These are phyloP conservation scores for Ceuthmochares aereus DNA, from an alignment of 2,113 vertebrate genomes.

Conservation along the genomic window DNA sequence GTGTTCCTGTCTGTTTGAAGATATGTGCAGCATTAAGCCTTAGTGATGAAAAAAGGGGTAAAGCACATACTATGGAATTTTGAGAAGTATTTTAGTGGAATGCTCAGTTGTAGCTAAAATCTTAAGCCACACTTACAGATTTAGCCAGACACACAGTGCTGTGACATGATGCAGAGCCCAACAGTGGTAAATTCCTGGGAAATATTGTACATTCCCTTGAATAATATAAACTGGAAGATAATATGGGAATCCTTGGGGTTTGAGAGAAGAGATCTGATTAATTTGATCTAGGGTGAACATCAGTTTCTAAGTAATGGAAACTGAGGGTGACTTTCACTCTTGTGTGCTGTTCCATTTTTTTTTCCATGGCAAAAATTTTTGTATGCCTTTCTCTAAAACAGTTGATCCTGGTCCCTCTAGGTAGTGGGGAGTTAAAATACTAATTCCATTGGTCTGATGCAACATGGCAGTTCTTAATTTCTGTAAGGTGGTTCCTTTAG, in stretches of 20 bases:
- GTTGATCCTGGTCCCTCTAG: background rate
- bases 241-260: background rate
- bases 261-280: background rate
- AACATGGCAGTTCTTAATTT: background rate
- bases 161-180: background rate
- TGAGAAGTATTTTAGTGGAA: background rate
- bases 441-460: background rate
- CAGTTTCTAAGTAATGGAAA: background rate
- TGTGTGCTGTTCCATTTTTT: background rate
- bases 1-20: background rate
- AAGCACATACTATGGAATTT: background rate
- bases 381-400: background rate
- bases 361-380: background rate
- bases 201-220: background rate
- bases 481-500: background rate
- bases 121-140: background rate
- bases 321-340: background rate
- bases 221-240: background rate
- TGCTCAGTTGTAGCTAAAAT: background rate
- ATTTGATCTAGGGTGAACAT: background rate
- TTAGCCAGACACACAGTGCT: background rate
- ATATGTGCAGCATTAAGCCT: background rate
- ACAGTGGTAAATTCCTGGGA: background rate
- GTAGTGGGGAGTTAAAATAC: background rate
- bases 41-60: background rate